These are phyloP conservation scores for Mola mola DNA, from an alignment of 2,113 vertebrate genomes.

Conservation along the genomic window DNA sequence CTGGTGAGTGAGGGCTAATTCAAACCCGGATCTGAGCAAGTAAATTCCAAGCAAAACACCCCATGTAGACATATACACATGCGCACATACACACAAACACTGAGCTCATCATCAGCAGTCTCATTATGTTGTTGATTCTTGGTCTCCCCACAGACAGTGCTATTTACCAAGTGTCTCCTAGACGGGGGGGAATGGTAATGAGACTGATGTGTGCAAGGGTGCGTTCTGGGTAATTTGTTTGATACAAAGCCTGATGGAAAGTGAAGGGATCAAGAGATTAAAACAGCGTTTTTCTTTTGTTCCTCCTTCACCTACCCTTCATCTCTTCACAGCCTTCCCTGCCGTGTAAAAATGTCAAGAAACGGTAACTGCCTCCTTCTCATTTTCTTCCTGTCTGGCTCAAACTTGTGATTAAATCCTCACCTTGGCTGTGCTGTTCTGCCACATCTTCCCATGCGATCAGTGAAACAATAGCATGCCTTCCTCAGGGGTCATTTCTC, in stretches of 20 bases:
- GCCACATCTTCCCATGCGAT: neutral
- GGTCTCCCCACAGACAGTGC: conserved; percentile 65
- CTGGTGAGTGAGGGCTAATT: conserved; percentile 33
- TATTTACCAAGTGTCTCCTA: conserved; percentile 70
- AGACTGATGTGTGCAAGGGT: conserved; percentile 72
- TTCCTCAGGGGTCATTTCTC: conserved; percentile 26
- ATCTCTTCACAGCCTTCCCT: conserved; percentile 26
- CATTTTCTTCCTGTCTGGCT: conserved; percentile 26
- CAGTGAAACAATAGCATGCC: conserved; percentile 14
- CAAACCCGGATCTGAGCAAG: conserved; percentile 34
- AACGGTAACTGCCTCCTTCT: conserved; percentile 2
- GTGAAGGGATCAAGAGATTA: conserved; percentile 72
- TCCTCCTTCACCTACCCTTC: conserved; percentile 22
- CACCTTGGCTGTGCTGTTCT: conserved; percentile 5
- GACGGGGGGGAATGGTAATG: conserved; percentile 62
- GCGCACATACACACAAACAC: conserved; percentile 20
- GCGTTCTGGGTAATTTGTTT: conserved; percentile 74
- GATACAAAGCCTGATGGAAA: conserved; percentile 70
- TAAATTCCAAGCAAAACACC: conserved; percentile 37
- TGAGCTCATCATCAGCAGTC: conserved; percentile 59
- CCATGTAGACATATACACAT: conserved; percentile 19
- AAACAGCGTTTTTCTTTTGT: conserved; percentile 19
- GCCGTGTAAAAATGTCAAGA: neutral
- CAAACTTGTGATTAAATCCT: conserved; percentile 30
- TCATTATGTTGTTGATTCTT: conserved; percentile 74